Evolutionary conservation across 2,888 invertebrate genomes (phyloP).

Genomic region (Eristalis arbustorum): DNA sequence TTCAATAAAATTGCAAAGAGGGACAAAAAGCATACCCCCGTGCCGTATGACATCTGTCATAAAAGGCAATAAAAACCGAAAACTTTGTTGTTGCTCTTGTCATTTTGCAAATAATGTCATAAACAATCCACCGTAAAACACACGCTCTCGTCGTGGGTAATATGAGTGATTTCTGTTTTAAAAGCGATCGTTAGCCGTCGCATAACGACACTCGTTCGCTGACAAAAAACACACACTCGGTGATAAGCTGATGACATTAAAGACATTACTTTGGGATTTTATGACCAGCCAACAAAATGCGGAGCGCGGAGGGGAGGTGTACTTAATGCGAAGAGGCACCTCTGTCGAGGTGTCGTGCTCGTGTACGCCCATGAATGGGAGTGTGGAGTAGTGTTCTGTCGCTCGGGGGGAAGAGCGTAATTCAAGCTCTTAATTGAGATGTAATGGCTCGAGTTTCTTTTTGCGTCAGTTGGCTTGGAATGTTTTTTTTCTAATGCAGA

Average conservation of each 20-base stretch:
- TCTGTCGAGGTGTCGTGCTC: background rate
- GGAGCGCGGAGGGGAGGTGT: background rate
- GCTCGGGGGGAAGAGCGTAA: background rate
- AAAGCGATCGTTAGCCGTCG: background rate
- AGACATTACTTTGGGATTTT: slow-evolving; percentile 7
- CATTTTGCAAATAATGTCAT: slow-evolving; percentile 6
- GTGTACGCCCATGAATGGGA: background rate
- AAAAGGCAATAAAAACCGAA: background rate
- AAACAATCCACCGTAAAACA: slow-evolving; percentile 23
- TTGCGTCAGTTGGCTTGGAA: background rate
- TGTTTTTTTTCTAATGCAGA: too few species aligned
- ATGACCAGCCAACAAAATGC: background rate
- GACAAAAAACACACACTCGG: background rate
- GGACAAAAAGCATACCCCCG: background rate
- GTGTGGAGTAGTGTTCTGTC: too few species aligned
- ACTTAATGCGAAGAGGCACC: background rate
- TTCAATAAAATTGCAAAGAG: background rate
- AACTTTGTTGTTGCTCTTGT: background rate
- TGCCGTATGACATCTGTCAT: background rate
- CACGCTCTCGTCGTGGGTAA: background rate
- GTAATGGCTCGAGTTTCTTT: background rate
- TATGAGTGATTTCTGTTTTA: background rate
- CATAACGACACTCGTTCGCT: background rate
- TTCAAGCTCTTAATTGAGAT: background rate
- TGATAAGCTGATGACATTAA: slow-evolving; percentile 18